Evolutionary conservation across 1,140 invertebrate genomes (phyloP), one percentile per base, ranked within the genome.

Genomic region (Lordiphosa mommai): DNA sequence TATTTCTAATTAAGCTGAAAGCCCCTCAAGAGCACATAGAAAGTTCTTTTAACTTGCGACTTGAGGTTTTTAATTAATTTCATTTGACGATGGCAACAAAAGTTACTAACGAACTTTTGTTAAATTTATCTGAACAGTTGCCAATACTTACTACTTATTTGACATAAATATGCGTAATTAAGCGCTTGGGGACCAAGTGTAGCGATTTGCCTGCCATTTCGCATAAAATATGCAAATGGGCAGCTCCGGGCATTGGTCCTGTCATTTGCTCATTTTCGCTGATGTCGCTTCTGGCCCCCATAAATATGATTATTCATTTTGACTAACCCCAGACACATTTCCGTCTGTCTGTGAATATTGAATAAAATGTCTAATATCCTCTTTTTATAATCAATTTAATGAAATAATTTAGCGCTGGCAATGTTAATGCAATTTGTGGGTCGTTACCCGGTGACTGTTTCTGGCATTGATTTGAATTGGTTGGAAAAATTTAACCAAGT

Each of bases 201-300:
- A 40, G 47, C 17, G 52, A 50, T 56, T 58, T 58, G 29, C 38
- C 37, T 50, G 44, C 30, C 44, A 51, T 40, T 37, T 51, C 30
- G 50, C 59, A 70, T 70, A 55, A 70, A 70, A 60, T 66, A 70
- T 66, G 66, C 47, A 70, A 70, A 70, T 66, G 27, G 7, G 14
- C 23, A 33, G 17, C 14, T 14, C 14, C 9, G 34, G 37, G 12
- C 16, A 5, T 4, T 29, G 41, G 8, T 7, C 12, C 17, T 20
- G 17, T 20, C 1, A 2, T 2, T 1, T 30, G n/a, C n/a, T n/a
- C n/a, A n/a, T n/a, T n/a, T n/a, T n/a, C n/a, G n/a, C n/a, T n/a
- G n/a, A n/a, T n/a, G n/a, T n/a, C n/a, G n/a, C n/a, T n/a, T n/a
- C n/a, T 38, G 52, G 64, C 46, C 51, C 40, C 41, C 59, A 56